Percentiles rank a stretch among this genome's conserved stretches.
Conservation (phyloP, 2,113 vertebrate genomes). For the Turnix velox region DNA sequence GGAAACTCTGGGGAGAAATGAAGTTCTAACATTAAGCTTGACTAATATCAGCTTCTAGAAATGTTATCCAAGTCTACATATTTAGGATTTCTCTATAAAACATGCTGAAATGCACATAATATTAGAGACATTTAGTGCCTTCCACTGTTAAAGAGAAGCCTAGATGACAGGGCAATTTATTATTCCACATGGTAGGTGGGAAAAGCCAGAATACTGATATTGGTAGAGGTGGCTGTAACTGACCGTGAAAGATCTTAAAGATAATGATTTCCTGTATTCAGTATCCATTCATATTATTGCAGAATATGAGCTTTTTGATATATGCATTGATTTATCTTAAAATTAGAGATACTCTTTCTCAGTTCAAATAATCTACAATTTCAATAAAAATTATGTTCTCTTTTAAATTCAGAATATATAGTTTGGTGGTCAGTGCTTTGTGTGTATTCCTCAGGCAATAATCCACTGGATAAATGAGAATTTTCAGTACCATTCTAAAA, state of each 20-base stretch:
- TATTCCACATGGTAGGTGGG: not conserved
- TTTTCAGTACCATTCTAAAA: not conserved
- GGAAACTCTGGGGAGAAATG: not conserved
- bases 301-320: not conserved
- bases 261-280: not conserved
- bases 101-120: accelerated
- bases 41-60: not conserved
- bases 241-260: not conserved
- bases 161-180: not conserved
- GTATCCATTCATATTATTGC: not conserved
- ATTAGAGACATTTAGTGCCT: not conserved
- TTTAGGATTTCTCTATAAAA: not conserved
- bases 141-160: not conserved
- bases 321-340: not conserved
- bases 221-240: accelerated
- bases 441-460: not conserved
- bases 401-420: not conserved
- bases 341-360: not conserved
- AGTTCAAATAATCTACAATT: not conserved
- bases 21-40: not conserved
- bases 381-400: not conserved
- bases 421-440: accelerated
- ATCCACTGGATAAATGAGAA: not conserved
- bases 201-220: not conserved
- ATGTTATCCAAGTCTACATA: not conserved